These are phyloP conservation scores for Nineta flava DNA, from an alignment of 2,888 invertebrate species.

Conservation along the genomic window DNA sequence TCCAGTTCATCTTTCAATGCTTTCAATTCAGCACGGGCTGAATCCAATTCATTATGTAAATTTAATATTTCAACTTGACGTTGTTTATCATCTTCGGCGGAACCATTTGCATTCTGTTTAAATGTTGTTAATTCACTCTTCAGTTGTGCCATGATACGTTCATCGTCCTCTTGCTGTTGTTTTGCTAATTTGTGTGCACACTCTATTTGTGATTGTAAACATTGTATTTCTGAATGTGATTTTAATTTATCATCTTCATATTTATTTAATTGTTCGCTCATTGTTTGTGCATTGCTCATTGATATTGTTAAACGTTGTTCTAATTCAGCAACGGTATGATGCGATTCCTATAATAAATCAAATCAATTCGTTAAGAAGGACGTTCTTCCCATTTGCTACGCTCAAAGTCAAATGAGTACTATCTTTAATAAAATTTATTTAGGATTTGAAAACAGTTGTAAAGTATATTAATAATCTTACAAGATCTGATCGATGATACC, in stretches of 20 bases:
- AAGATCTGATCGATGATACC: too few species aligned
- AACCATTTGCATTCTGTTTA: slow-evolving; percentile 21
- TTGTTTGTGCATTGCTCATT: slow-evolving; percentile 30
- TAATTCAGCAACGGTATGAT: slow-evolving; percentile 32
- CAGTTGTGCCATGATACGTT: slow-evolving; percentile 32
- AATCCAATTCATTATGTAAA: slow-evolving; percentile 35
- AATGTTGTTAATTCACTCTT: slow-evolving; percentile 19
- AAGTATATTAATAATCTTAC: too few species aligned
- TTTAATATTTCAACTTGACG: slow-evolving; percentile 31
- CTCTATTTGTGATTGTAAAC: slow-evolving; percentile 22
- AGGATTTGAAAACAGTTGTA: too few species aligned
- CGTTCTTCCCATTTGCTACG: too few species aligned
- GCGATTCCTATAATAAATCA: slow-evolving; percentile 30
- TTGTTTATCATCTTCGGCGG: slow-evolving; percentile 21
- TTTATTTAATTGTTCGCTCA: slow-evolving; percentile 23
- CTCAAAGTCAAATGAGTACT: too few species aligned
- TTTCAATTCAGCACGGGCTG: slow-evolving; percentile 31
- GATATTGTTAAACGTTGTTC: slow-evolving; percentile 33
- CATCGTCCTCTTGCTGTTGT: slow-evolving; percentile 34
- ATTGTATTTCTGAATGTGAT: slow-evolving; percentile 33
- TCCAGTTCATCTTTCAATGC: slow-evolving; percentile 37
- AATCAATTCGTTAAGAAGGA: too few species aligned
- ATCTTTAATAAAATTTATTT: too few species aligned
- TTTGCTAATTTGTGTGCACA: slow-evolving; percentile 21
- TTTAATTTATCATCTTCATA: slow-evolving; percentile 27